phyloP scores from a whole-genome alignment of 2,113 vertebrate species.

The Lepisosteus osseus region DNA sequence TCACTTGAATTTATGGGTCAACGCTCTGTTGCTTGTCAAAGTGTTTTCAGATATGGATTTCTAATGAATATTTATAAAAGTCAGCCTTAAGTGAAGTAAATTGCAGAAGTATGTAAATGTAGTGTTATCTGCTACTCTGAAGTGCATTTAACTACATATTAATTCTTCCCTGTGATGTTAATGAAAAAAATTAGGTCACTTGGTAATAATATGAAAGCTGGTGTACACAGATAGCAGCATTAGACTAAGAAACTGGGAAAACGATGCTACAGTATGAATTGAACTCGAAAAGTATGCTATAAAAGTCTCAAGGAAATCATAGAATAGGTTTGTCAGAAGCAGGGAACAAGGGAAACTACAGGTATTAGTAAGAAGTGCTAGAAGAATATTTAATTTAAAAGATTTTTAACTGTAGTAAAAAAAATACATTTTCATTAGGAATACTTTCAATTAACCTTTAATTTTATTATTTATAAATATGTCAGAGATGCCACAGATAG shows the following conservation, averaged over 20 bases:
- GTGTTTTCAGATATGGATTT: conserved; percentile 51
- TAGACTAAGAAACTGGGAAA: conserved; percentile 21
- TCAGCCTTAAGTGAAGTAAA: conserved; percentile 74
- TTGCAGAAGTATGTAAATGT: conserved; percentile 68
- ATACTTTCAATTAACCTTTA: too few relatives aligned
- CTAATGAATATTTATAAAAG: conserved; percentile 84
- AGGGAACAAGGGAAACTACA: too few relatives aligned
- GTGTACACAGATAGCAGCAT: conserved; percentile 40
- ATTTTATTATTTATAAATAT: too few relatives aligned
- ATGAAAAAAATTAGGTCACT: conserved; percentile 59
- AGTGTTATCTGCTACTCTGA: conserved; percentile 62
- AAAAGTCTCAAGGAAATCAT: neutral
- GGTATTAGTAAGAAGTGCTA: too few relatives aligned
- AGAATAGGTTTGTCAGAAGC: too few relatives aligned
- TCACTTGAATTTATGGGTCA: too few relatives aligned
- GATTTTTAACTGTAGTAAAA: too few relatives aligned
- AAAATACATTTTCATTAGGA: too few relatives aligned
- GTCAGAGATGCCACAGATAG: too few relatives aligned
- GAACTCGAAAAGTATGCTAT: neutral
- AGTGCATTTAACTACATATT: conserved; percentile 63
- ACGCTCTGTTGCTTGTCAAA: too few relatives aligned
- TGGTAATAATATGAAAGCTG: conserved; percentile 48
- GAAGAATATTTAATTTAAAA: too few relatives aligned
- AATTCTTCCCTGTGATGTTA: conserved; percentile 58
- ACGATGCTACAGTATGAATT: neutral